Base-by-base conservation (phyloP, 2,113 vertebrate species). In the Mus pahari region DNA sequence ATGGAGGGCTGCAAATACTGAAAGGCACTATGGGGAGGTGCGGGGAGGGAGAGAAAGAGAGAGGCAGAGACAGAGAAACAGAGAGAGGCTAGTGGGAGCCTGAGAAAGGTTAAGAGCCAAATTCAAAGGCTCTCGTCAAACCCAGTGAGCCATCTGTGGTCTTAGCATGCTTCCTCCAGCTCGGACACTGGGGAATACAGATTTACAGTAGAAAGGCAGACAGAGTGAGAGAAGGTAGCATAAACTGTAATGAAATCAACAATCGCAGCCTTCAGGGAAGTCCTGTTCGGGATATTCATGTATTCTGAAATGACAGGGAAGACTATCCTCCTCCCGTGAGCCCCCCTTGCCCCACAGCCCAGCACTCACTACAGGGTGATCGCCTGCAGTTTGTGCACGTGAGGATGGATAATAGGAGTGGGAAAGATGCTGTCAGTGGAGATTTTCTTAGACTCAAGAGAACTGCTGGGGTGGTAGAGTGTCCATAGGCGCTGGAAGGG, bases 221-320 rank as follows among this genome's bases (percentile, higher is more conserved):
- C 28, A 60, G 90, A 95, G 70, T 94, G 45, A 39, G 78, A 93
- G 86, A 89, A 70, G n/a, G 90, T 68, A 62, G 26, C n/a, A 48
- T 50, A 64, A 89, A 89, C 86, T 60, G n/a, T 19, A 81, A 92
- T 90, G 53, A 87, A 90, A 90, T 88, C 64, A 97, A 78, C 89
- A 83, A 94, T 87, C 68, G 68, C 55, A 77, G 68, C 20, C 33
- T 39, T 90, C 90, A 66, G 91, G 83, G 87, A 95, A 86, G 74
- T 64, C 39, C 58, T 64, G 24, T 28, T 87, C 81, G 82, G 83
- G 73, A 95, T 87, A 55, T 60, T 26, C 90, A 87, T 84, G 88
- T 89, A 84, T 84, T 90, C 48, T 22, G 73, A 81, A 42, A 74
- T 45, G 60, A 92, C 31, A 87, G 31, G 42, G 1, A 31, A 79